Percentiles rank a stretch among this genome's conserved stretches.
These are phyloP conservation scores for Anagrus nilaparvatae DNA, from an alignment of 1,140 invertebrate genomes.

Conservation along the genomic window DNA sequence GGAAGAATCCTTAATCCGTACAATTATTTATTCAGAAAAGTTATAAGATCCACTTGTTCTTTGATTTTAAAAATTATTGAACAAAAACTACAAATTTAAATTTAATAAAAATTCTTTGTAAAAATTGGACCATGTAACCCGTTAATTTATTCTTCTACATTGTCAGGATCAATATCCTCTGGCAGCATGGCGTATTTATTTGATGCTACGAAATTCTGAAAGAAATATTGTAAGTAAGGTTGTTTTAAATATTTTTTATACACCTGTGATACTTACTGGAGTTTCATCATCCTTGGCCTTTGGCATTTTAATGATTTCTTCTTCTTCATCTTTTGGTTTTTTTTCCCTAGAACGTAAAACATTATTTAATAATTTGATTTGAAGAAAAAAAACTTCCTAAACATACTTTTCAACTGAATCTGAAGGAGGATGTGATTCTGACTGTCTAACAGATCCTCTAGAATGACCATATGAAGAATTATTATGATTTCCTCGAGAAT, in stretches of 20 bases:
- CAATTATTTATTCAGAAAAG: too few relatives aligned
- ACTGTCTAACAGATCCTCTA: conserved; percentile 15
- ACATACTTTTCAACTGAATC: conserved; percentile 22
- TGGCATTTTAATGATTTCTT: conserved; percentile 43
- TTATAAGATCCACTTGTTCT: too few relatives aligned
- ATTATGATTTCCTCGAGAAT: conserved; percentile 21
- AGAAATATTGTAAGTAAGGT: conserved; percentile 17
- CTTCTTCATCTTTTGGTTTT: conserved; percentile 31
- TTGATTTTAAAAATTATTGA: too few relatives aligned
- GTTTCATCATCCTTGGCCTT: conserved; percentile 52
- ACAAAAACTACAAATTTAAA: too few relatives aligned
- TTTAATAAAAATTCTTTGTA: too few relatives aligned
- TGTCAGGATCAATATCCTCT: conserved; percentile 38
- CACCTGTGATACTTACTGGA: conserved; percentile 40
- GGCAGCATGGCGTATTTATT: conserved; percentile 47
- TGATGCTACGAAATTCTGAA: conserved; percentile 51
- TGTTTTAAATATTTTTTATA: conserved; percentile 4
- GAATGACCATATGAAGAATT: conserved; percentile 5
- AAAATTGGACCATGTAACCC: too few relatives aligned
- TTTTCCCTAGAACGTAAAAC: conserved; percentile 23
- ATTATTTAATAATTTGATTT: not conserved
- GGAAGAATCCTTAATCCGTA: too few relatives aligned
- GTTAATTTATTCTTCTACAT: conserved; percentile 36
- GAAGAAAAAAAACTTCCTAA: not conserved
- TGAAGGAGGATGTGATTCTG: conserved; percentile 17